Base-by-base conservation (phyloP, 2,113 vertebrate genomes). In the Ahaetulla prasina region DNA sequence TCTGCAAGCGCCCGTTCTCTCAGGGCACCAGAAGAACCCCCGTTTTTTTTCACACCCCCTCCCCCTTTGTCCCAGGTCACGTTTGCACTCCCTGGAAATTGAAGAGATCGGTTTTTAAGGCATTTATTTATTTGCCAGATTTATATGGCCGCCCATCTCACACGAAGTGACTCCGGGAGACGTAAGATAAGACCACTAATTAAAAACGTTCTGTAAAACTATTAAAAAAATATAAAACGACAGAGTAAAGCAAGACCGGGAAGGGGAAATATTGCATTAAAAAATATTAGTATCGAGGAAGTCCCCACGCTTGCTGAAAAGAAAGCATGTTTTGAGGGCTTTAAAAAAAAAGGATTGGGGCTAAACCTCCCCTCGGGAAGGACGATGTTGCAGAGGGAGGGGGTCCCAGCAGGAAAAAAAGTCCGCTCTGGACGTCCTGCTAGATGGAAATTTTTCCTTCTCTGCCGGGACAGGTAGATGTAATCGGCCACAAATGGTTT, bases 11-110 rank as follows among this genome's bases (percentile, higher is more conserved):
- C 45, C 50, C 1, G 63, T 68, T 68, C 63, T 80, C 35, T 39
- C 22, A 18, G 16, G 49, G 87, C 14, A 3, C 20, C 87, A 54
- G 50, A 9, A 20, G 20, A 35, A 8, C 12, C 25, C 8, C 57
- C 1, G 0, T 9, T 25, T n/a, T 8, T 8, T 8, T 8, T 8
- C 27, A 7, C 47, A 14, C 1, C 6, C 2, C 7, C 47, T 3
- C 16, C 22, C 4, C 52, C 8, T 88, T 54, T 3, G 85, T 25
- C 45, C 14, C 2, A 35, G 35, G 16, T 43, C 18, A 9, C 18
- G 1, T 80, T 80, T 39, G 3, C 35, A 80, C 74, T 22, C 74
- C 74, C 35, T 43, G 74, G 74, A 80, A 80, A 22, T 9, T 9
- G 74, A 80, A 35, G 18, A 9, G 14, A 0, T 22, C 35, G 16